Base-by-base conservation (phyloP, 2,888 invertebrate genomes). In the Alloplasta piceator region DNA sequence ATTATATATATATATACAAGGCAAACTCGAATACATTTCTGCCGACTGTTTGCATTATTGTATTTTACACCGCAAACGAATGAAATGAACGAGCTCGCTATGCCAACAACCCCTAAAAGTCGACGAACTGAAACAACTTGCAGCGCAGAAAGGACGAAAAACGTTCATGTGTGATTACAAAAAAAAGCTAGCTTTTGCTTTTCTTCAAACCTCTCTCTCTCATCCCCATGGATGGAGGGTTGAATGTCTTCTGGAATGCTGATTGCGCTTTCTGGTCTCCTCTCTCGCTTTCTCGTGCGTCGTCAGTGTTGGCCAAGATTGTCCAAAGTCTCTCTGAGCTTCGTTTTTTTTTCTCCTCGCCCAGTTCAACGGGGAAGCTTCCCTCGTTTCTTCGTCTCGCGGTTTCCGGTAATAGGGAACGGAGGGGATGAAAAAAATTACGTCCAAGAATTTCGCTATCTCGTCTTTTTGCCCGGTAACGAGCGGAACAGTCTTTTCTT, bases 141-240 rank as follows among this genome's bases (percentile, higher is more conserved):
- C 5, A n/a, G 46, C n/a, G n/a, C n/a, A 48, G 58, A 58, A 56
- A 36, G 26, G 52, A 73, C 46, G 55, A 78, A 78, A 78, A 80
- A 76, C 71, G 60, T 73, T 64, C 56, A 64, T 60, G 77, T 36
- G 70, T 81, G 77, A 81, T 81, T 77, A 64, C 72, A 73, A 73
- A 70, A 73, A 79, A 41, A 68, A 38, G 36, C 36, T 7, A 16
- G 26, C 26, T 36, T 16, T 7, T 36, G 26, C 26, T 36, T 16
- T 7, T 36, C n/a, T 12, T 38, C 7, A 14, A 12, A 5, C 41
- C 38, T 43, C 26, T 38, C 39, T 56, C 14, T 48, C 12, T 26
- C 58, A 6, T 16, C 26, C 56, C 0, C 1, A 26, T 26, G 26
- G 26, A 2, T 26, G 3, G 26, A 26, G 26, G 26, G 26, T 10